Evolutionary conservation across 2,113 vertebrate genomes (phyloP), one percentile per base, ranked within the genome.

Genomic region (Ictalurus punctatus): DNA sequence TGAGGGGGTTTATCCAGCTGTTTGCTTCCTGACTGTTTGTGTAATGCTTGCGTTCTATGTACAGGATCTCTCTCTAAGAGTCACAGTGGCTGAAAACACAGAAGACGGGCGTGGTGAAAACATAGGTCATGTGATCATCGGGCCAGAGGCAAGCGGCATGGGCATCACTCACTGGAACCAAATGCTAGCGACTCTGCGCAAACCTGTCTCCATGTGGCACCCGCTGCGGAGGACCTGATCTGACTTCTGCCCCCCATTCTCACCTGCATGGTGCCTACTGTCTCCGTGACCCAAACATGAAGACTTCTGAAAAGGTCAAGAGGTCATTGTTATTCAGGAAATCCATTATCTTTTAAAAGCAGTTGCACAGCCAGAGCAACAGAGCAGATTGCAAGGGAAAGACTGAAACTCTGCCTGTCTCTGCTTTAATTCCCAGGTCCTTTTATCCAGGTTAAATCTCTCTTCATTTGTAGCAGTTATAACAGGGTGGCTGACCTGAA

Each of bases 101-200:
- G 97, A 98, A 0, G 98, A 98, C 0, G 96, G 98, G 8, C 96
- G 93, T 0, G 96, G 97, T 0, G 98, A 99, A 92, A 98, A 98
- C 91, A 94, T 97, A 6, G 98, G 98, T 89, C 98, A 99, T 0
- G 98, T 99, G 90, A 97, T 99, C 90, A 99, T 99, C 16, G 98
- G 98, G 19, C 98, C 98, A 0, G 91, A 97, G 0, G 96, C 97
- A 93, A 96, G 97, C 0, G 98, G 98, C 10, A 98, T 98, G 97
- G 98, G 98, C 59, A 97, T 97, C 95, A 99, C 97, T 6, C 98
- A 99, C 94, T 99, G 98, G 98, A 98, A 98, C 95, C 98, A 99
- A 96, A 99, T 99, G 98, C 91, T 99, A 93, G 98, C 98, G 89
- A 99, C 98, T 0, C 95, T 99, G 90, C 96, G 98, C 91, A 98